Base-by-base conservation (phyloP, 2,888 invertebrate genomes). In the Bembecia ichneumoniformis region DNA sequence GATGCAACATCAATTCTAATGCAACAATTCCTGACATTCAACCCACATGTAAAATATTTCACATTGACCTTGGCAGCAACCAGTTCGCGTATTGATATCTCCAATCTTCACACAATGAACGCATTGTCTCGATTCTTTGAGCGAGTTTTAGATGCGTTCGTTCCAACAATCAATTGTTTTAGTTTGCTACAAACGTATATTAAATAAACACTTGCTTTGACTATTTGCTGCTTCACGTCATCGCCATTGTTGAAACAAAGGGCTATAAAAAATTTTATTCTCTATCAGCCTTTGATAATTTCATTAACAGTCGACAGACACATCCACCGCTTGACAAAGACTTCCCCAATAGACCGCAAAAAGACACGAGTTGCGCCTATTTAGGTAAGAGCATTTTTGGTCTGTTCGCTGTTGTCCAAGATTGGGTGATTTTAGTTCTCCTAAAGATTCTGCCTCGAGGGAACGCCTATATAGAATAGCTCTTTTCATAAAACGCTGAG, bases 1-100 rank as follows among this genome's bases (percentile, higher is more conserved):
- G 44, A 44, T 44, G 44, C 11, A 15, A 44, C 15, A 15, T 15
- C 3, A 13, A 10, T 44, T 44, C 15, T 15, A 15, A 15, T 44
- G 44, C 17, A 44, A 44, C 54, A 48, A 45, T 20, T 46, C 50
- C 17, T 52, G 54, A 62, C 59, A 58, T 52, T 55, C 59, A 46
- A 53, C 66, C 66, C 58, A 68, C 66, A 58, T 58, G 16, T 53
- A 51, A 54, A 64, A 66, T 64, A 64, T 62, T 59, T 64, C 57
- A 53, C 64, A 65, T 60, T 66, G 70, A 68, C 73, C 71, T 71
- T 70, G 57, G 36, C 47, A 49, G 59, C 48, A 49, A 60, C 61
- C 55, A 60, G 58, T 44, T 44, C 14, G n/a, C 40, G 44, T 16
- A 15, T 15, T 44, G 40, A 45, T 28, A 28, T 40, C 45, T 45